Base-by-base conservation (phyloP, 2,888 invertebrate genomes). In the Escarpia spicata region DNA sequence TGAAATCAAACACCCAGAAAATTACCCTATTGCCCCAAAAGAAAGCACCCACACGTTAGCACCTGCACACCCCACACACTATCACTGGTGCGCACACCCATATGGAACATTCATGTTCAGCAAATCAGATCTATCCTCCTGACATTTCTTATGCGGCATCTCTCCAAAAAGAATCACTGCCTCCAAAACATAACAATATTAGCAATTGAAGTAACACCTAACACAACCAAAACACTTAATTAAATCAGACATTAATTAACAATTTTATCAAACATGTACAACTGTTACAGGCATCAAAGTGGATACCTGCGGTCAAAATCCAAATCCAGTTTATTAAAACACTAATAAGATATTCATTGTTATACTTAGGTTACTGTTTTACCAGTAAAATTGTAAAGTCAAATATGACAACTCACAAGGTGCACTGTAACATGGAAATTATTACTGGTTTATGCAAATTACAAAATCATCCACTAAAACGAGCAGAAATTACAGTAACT, bases 261-360 rank as follows among this genome's bases (percentile, higher is more conserved):
- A 26, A 75, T 75, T n/a, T 75, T 75, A 75, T 75, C 75, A 75
- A 75, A n/a, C 75, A 75, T 75, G 19, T 75, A 75, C 75, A 75
- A 75, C 75, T 75, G 19, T n/a, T 75, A 26, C n/a, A 75, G 19
- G 6, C n/a, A 75, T 75, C 19, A 75, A 75, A 26, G 6, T 75
- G 75, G 75, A 75, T 26, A n/a, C 75, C 75, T 75, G 75, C 19
- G 75, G 26, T 75, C 75, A 75, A 75, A 75, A 75, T 75, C 75
- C 75, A 75, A 75, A 75, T 26, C 75, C 75, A 75, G 9, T 75
- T 75, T 75, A 26, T 6, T 26, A 75, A n/a, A 75, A 75, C 19
- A 26, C n/a, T 75, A 19, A 19, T 19, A 75, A n/a, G 75, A 75
- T 26, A 26, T n/a, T 75, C n/a, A 6, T 26, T 26, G 75, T n/a